Evolutionary conservation across 1,140 invertebrate genomes (phyloP), one percentile per base, ranked within the genome.

Genomic region (Archivesica marissinica): DNA sequence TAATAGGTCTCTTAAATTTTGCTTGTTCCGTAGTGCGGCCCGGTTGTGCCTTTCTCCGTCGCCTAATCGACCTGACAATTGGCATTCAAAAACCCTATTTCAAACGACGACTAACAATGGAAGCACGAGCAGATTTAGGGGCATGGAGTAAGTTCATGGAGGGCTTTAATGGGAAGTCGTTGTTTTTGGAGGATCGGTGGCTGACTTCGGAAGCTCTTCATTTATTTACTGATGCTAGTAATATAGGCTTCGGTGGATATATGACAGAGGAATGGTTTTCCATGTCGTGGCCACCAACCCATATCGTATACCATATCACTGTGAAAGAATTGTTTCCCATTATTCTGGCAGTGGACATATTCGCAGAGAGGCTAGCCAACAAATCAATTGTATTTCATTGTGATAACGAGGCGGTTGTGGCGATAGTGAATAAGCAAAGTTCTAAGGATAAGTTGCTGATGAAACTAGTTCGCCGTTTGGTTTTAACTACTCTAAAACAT

Each of bases 1-100:
- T 79, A 1, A 68, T 86, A 38, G 86, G 86, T 66, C 41, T 79
- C 35, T 28, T 80, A 30, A 87, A 86, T 59, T 81, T 86, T 68
- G 50, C 56, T 41, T 82, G 70, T 38, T 20, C 23, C 0, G 64
- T 79, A 15, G 80, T 87, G 11, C 38, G 61, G 1, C 79, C 80
- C 28, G 72, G 74, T 6, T n/a, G 87, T 1, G 68, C 87, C 9
- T 83, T 86, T 66, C 44, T 86, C 0, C 2, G 64, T 0, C 50
- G 84, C 4, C 15, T 86, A 6, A 76, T 80, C 66, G 83, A 81
- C 50, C 35, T 87, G 7, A 80, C 87, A 7, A 52, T 50, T 6
- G 76, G 68, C 1, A 0, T 84, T 0, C n/a, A 41, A 15, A 44
- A 61, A 17, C 76, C 80, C 0, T 20, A 59, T 20, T 44, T 84